A percentile compares a stretch with the other conserved stretches of the same genome.
Evolutionary conservation across 1,140 invertebrate genomes (phyloP).

Genomic region (Ruditapes philippinarum): DNA sequence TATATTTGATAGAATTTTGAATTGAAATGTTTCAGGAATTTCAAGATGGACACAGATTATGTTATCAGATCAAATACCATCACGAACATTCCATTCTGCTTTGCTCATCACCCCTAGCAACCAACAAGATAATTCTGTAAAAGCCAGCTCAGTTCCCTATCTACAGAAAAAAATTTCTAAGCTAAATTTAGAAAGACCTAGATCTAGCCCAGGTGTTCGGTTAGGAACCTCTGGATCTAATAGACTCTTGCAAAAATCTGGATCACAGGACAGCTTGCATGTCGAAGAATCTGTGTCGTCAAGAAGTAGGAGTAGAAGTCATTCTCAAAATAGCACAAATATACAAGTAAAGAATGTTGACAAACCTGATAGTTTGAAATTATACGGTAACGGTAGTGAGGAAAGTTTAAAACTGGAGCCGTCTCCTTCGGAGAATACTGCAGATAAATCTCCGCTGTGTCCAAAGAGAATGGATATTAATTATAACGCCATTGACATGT

Average conservation of each 20-base stretch:
- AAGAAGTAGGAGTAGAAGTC: not conserved
- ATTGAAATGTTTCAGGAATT: conserved; percentile 55
- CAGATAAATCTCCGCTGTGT: conserved; percentile 56
- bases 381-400: not conserved
- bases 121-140: conserved; percentile 8
- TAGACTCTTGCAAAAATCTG: not conserved
- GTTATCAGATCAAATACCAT: not conserved
- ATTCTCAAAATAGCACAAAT: not conserved
- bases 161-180: conserved; percentile 61
- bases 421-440: conserved; percentile 46
- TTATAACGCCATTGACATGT: conserved; percentile 42
- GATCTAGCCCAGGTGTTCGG: conserved; percentile 54
- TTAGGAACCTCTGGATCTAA: not conserved
- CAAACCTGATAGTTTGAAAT: conserved; percentile 10
- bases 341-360: not conserved
- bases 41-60: conserved; percentile 51
- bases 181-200: conserved; percentile 51
- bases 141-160: conserved; percentile 57
- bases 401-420: conserved; percentile 49
- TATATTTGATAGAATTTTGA: no score
- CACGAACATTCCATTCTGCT: conserved; percentile 39
- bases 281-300: not conserved
- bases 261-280: not conserved
- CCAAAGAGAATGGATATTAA: conserved; percentile 17
- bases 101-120: conserved; percentile 18